Evolutionary conservation across 1,140 invertebrate genomes (phyloP).

Genomic region (Rhizoglyphus robini): DNA sequence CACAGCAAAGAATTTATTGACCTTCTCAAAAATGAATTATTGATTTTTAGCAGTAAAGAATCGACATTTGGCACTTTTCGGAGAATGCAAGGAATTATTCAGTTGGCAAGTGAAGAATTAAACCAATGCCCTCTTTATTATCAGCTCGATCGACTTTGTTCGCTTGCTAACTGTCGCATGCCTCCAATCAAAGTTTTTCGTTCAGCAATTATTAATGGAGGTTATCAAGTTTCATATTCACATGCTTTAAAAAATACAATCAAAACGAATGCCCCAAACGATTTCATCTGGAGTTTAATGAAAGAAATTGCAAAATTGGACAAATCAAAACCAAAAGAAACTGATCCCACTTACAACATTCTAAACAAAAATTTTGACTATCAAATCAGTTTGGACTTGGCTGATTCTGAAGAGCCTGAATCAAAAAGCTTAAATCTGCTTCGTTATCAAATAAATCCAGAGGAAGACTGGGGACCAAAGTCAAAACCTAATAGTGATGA

Average conservation of each 20-base stretch:
- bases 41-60: slow-evolving; percentile 1
- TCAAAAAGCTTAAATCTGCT: slow-evolving; percentile 56
- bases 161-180: slow-evolving; percentile 43
- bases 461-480: slow-evolving; percentile 75
- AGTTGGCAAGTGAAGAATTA: slow-evolving; percentile 51
- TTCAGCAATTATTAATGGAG: slow-evolving; percentile 84
- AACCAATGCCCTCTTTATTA: slow-evolving; percentile 75
- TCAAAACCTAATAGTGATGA: neutral
- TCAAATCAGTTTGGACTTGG: slow-evolving; percentile 37
- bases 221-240: slow-evolving; percentile 78
- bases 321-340: slow-evolving; percentile 19
- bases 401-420: slow-evolving; percentile 59
- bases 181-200: slow-evolving; percentile 47
- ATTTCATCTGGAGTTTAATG: slow-evolving; percentile 85
- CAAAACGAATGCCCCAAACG: slow-evolving; percentile 80
- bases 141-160: slow-evolving; percentile 48
- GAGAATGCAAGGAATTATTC: slow-evolving; percentile 50
- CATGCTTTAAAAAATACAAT: slow-evolving; percentile 74
- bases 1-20: slow-evolving; percentile 64
- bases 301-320: slow-evolving; percentile 40
- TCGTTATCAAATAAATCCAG: slow-evolving; percentile 74
- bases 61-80: slow-evolving; percentile 44
- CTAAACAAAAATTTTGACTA: slow-evolving; percentile 12
- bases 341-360: slow-evolving; percentile 22
- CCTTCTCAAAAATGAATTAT: slow-evolving; percentile 25